Evolutionary conservation across 92 coral and sea anemone species (phyloP).

Genomic region (Siderastrea radians): DNA sequence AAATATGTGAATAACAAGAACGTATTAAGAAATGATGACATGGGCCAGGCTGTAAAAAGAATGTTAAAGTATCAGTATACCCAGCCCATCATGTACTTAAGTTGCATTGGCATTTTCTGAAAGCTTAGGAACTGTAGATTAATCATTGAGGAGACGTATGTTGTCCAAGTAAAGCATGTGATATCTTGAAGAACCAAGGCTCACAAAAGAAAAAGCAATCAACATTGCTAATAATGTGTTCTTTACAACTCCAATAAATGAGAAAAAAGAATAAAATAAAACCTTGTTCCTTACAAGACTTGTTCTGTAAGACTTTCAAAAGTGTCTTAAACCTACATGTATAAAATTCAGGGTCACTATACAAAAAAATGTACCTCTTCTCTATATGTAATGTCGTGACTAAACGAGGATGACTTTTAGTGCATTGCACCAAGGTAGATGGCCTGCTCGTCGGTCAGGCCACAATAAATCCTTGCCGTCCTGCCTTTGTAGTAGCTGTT

Average conservation of each 20-base stretch:
- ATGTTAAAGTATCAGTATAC: too few species aligned
- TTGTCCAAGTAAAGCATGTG: too few species aligned
- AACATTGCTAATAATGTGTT: too few species aligned
- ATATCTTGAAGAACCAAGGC: too few species aligned
- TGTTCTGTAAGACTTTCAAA: not conserved
- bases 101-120: too few species aligned
- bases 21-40: not conserved
- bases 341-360: too few species aligned
- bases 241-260: not conserved
- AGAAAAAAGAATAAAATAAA: not conserved
- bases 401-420: not conserved
- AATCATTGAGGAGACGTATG: too few species aligned
- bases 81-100: too few species aligned
- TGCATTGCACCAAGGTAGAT: slow-evolving; percentile 35
- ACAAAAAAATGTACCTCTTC: slow-evolving; percentile 21
- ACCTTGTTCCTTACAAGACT: not conserved
- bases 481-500: not conserved
- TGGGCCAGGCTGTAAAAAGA: too few species aligned
- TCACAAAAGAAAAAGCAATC: too few species aligned
- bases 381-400: slow-evolving; percentile 31
- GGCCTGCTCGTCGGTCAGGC: slow-evolving; percentile 16
- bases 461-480: slow-evolving; percentile 21
- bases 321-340: too few species aligned
- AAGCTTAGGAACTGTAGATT: too few species aligned
- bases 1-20: not conserved